Evolutionary conservation across 2,113 vertebrate species (phyloP).

Genomic region (Sterrhoptilus dennistouni): DNA sequence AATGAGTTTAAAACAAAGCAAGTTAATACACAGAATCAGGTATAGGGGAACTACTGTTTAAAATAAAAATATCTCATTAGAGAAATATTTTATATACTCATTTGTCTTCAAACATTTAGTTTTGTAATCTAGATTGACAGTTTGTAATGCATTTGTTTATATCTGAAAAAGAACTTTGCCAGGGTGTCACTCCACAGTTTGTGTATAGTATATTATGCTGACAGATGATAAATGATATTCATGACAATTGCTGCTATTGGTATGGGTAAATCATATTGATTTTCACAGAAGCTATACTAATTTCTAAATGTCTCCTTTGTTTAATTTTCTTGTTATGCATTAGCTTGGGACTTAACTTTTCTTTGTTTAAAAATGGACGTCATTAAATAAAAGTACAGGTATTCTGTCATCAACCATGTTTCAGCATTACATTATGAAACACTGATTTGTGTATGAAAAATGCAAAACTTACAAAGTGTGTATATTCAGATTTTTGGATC

Average conservation of each 20-base stretch:
- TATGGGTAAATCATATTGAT: conserved; percentile 4
- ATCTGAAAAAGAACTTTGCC: conserved; percentile 24
- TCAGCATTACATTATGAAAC: background rate
- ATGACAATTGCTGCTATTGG: conserved; percentile 34
- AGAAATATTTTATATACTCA: background rate
- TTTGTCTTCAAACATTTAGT: background rate
- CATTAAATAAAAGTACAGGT: background rate
- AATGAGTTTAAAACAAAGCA: background rate
- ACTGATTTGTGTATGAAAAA: background rate
- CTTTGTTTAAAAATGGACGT: background rate
- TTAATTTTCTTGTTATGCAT: background rate
- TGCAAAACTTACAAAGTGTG: background rate
- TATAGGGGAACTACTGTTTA: background rate
- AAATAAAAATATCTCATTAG: background rate
- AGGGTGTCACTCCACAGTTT: conserved; percentile 22
- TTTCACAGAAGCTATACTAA: background rate
- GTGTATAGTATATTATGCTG: background rate
- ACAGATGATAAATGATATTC: conserved; percentile 42
- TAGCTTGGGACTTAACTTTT: background rate
- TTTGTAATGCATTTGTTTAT: conserved; percentile 44
- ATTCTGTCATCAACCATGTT: background rate
- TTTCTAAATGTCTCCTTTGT: background rate
- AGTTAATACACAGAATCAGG: background rate
- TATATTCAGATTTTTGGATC: background rate
- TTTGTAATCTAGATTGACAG: background rate